phyloP scores from a whole-genome alignment of 2,888 invertebrate genomes.

The Leucophenga montana region DNA sequence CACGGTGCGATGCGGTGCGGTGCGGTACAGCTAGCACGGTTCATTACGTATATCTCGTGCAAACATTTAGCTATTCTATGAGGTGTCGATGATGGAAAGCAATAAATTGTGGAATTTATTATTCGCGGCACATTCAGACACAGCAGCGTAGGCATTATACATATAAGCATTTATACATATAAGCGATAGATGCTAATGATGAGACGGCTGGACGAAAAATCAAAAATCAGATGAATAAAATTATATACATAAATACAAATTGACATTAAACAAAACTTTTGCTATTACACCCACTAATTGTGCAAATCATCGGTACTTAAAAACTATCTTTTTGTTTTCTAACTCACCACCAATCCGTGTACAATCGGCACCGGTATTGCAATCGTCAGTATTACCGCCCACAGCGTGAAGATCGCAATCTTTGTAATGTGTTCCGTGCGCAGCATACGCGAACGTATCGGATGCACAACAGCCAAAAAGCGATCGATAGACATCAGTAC shows the following conservation, averaged over 20 bases:
- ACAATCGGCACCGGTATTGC: constrained; percentile 83
- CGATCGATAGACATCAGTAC: constrained; percentile 94
- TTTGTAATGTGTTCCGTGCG: constrained; percentile 87
- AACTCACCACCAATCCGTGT: constrained; percentile 79
- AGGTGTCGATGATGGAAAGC: constrained; percentile 68
- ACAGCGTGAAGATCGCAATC: constrained; percentile 82
- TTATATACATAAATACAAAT: not conserved
- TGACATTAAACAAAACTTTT: not conserved
- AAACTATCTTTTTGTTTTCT: not conserved
- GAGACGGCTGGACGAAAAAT: no score
- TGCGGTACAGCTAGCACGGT: constrained; percentile 5
- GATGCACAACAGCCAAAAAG: constrained; percentile 94
- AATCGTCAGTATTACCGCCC: constrained; percentile 84
- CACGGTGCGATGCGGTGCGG: constrained; percentile 17
- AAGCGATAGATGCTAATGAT: no score
- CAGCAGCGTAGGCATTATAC: not conserved
- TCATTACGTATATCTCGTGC: constrained; percentile 43
- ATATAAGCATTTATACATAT: no score
- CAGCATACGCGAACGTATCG: constrained; percentile 87
- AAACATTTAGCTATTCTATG: constrained; percentile 56
- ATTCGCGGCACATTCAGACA: constrained; percentile 55
- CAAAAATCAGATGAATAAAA: not conserved
- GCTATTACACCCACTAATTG: not conserved
- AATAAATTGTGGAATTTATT: constrained; percentile 66
- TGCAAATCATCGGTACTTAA: no score